Base-by-base conservation (phyloP, 2,797 vertebrate genomes). In the Argya squamiceps region DNA sequence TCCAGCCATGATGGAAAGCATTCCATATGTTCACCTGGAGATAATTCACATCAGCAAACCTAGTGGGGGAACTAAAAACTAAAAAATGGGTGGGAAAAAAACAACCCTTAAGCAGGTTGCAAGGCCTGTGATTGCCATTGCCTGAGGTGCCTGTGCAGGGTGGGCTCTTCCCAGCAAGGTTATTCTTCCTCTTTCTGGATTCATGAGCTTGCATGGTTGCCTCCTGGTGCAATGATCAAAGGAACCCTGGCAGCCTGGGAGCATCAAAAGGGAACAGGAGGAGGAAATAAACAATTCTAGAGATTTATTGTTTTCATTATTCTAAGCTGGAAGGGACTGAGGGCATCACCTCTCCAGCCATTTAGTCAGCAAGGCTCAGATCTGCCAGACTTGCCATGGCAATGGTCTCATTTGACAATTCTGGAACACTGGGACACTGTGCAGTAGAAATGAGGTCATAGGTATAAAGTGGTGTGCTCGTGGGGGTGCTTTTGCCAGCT, bases 231-330 rank as follows among this genome's bases (percentile, higher is more conserved):
- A 64, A 20, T 15, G 27, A 49, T 17, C 27, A 46, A 69, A 83
- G 34, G 15, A 73, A 8, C 4, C 36, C 23, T 73, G 22, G 32
- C 10, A 76, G 22, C 18, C 29, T 60, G 36, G 23, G 29, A 68
- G 3, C 0, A 1, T 15, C 3, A 0, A 8, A 50, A 29, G 4
- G 3, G 5, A 86, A 19, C 3, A 84, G 58, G 32, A 9, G 17
- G 4, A 70, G 39, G 23, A 67, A 59, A 22, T 26, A 71, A 79
- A 9, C 6, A 69, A 12, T 55, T 76, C 22, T 50, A 84, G 12
- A 26, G 10, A 76, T 47, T 87, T 63, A 53, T 6, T 36, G 5
- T 10, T 60, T 69, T 73, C 1, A 1, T 73, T 92, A 62, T 39
- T 65, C 30, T 69, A n/a, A 74, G 13, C 9, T 75, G 3, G 5